Percentiles rank a stretch among this genome's conserved stretches.
phyloP scores from a whole-genome alignment of 1,140 invertebrate genomes.

The Zaprionus kolodkinae region DNA sequence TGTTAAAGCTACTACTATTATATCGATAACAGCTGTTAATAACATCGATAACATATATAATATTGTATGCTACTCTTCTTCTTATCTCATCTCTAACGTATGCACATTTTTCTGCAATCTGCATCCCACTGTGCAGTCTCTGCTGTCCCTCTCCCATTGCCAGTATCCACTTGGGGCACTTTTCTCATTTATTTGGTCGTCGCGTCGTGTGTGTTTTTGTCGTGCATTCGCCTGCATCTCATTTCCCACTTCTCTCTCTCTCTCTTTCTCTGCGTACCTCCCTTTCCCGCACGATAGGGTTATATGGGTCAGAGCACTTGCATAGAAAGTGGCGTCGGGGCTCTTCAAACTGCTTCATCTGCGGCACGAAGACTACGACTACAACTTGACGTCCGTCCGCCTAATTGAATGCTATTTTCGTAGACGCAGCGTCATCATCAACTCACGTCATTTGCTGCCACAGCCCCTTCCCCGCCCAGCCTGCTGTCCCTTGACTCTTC shows the following conservation, averaged over 20 bases:
- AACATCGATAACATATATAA: too few species aligned
- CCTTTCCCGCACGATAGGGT: constrained; percentile 44
- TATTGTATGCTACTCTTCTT: too few species aligned
- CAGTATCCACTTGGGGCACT: constrained; percentile 44
- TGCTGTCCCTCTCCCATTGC: background rate
- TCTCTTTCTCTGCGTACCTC: too few species aligned
- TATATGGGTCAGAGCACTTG: constrained; percentile 80
- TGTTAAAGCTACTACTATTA: too few species aligned
- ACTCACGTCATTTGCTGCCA: constrained; percentile 21
- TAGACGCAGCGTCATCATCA: constrained; percentile 68
- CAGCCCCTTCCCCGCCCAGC: constrained; percentile 10
- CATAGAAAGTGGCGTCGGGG: constrained; percentile 71
- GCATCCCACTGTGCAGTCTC: background rate
- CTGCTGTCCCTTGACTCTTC: constrained; percentile 13
- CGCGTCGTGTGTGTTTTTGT: constrained; percentile 12
- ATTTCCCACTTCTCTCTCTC: constrained; percentile 16
- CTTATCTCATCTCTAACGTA: too few species aligned
- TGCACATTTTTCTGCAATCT: background rate
- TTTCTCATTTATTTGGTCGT: constrained; percentile 73
- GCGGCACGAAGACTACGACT: constrained; percentile 12
- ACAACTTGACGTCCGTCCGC: constrained; percentile 47
- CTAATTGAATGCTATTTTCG: constrained; percentile 80
- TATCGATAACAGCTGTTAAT: too few species aligned
- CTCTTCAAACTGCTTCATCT: constrained; percentile 34
- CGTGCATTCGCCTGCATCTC: constrained; percentile 64